Evolutionary conservation across 2,888 invertebrate species (phyloP).

Genomic region (Cyclophora punctaria): DNA sequence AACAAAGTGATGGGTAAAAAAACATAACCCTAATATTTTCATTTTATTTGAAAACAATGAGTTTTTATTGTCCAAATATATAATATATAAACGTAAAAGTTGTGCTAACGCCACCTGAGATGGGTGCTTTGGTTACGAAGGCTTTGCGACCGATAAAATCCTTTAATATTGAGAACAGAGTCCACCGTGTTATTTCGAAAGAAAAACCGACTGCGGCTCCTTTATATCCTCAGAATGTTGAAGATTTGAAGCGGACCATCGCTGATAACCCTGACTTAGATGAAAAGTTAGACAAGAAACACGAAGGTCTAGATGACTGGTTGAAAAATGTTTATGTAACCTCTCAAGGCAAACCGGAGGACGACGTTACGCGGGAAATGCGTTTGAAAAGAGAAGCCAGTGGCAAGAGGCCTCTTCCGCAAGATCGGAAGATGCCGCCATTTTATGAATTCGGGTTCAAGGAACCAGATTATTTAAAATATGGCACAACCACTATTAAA

Average conservation of each 20-base stretch:
- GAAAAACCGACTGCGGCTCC: constrained; percentile 83
- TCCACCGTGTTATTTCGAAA: constrained; percentile 79
- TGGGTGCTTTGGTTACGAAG: constrained; percentile 80
- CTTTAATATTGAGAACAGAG: constrained; percentile 85
- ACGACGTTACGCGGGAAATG: constrained; percentile 53
- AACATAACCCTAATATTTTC: constrained; percentile 11
- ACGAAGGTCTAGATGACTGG: constrained; percentile 75
- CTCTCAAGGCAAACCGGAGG: constrained; percentile 75
- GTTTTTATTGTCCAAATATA: constrained; percentile 11
- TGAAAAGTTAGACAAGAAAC: constrained; percentile 77
- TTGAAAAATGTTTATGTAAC: constrained; percentile 84
- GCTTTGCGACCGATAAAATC: constrained; percentile 76
- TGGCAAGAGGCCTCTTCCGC: constrained; percentile 74
- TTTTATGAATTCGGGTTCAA: constrained; percentile 80
- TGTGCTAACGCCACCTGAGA: constrained; percentile 62
- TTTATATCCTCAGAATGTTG: constrained; percentile 73
- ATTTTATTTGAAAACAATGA: constrained; percentile 20
- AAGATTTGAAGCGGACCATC: constrained; percentile 78
- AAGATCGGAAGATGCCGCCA: constrained; percentile 59
- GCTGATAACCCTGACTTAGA: constrained; percentile 78
- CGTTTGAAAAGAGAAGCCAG: constrained; percentile 30
- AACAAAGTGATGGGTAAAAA: constrained; percentile 25
- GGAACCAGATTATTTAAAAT: constrained; percentile 76
- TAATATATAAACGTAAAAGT: constrained; percentile 11
- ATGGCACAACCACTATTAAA: constrained; percentile 79